These are phyloP conservation scores for Cyprinodon variegatus DNA, from an alignment of 2,113 vertebrate genomes.

Conservation along the genomic window DNA sequence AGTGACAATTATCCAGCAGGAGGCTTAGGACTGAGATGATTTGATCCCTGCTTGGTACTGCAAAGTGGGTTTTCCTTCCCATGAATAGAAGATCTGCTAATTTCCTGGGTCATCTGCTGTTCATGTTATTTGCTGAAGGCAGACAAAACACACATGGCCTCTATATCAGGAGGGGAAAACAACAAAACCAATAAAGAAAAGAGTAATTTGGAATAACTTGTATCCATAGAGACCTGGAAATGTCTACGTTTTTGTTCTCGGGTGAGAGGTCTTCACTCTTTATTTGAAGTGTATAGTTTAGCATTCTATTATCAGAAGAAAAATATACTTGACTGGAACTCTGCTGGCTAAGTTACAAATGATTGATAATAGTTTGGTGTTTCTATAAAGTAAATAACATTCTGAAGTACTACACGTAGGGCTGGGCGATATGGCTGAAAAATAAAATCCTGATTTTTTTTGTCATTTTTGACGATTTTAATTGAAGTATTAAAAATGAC, in stretches of 20 bases:
- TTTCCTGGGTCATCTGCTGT: constrained; percentile 67
- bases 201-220: background rate
- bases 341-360: too few relatives aligned
- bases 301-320: background rate
- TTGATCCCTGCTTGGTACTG: constrained; percentile 40
- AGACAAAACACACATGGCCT: constrained; percentile 25
- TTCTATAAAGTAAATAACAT: too few relatives aligned
- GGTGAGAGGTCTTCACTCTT: background rate
- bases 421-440: too few relatives aligned
- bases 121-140: constrained; percentile 46
- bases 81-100: constrained; percentile 68
- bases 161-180: background rate
- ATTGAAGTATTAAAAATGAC: too few relatives aligned
- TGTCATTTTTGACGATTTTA: too few relatives aligned
- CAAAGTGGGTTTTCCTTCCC: constrained; percentile 60
- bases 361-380: too few relatives aligned
- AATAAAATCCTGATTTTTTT: too few relatives aligned
- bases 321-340: background rate
- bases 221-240: background rate
- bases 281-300: background rate
- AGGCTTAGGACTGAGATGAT: constrained; percentile 32
- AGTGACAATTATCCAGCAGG: constrained; percentile 40
- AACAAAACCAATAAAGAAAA: background rate
- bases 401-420: too few relatives aligned
- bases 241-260: background rate